phyloP scores from a whole-genome alignment of 92 coral and sea anemone genomes.

The Porites divaricata region DNA sequence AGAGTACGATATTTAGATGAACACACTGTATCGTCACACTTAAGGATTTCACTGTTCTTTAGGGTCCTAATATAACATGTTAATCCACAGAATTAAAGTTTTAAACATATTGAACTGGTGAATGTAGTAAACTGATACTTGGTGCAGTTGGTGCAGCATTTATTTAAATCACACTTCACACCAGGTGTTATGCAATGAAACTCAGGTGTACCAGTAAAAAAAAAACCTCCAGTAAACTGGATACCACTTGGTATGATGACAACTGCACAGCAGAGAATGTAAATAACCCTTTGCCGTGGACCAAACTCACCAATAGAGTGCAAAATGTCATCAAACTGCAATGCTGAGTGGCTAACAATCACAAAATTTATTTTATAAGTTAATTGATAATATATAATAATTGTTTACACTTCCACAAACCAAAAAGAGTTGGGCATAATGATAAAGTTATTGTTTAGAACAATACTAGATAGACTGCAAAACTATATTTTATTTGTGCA shows the following conservation, averaged over 20 bases:
- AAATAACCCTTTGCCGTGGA: constrained; percentile 55
- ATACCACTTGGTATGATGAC: constrained; percentile 70
- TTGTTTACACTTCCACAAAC: too few species aligned
- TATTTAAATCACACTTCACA: constrained; percentile 48
- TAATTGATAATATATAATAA: too few species aligned
- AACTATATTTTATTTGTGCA: too few species aligned
- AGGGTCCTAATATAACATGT: too few species aligned
- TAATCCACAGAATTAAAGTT: too few species aligned
- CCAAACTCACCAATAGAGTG: constrained; percentile 73
- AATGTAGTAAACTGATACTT: constrained; percentile 50
- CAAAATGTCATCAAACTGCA: constrained; percentile 69
- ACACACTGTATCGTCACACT: too few species aligned
- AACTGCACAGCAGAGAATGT: constrained; percentile 46
- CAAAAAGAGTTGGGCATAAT: too few species aligned
- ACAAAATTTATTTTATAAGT: background rate
- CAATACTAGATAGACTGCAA: too few species aligned
- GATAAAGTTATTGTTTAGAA: too few species aligned
- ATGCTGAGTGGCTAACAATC: background rate
- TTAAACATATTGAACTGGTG: too few species aligned
- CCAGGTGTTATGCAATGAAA: constrained; percentile 45
- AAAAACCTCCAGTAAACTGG: constrained; percentile 61
- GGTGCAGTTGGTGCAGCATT: constrained; percentile 71
- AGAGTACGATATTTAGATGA: too few species aligned
- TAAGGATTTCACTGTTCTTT: too few species aligned
- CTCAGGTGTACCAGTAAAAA: constrained; percentile 68